Evolutionary conservation across 2,888 invertebrate genomes (phyloP).

Genomic region (Cryptocephalus primarius): DNA sequence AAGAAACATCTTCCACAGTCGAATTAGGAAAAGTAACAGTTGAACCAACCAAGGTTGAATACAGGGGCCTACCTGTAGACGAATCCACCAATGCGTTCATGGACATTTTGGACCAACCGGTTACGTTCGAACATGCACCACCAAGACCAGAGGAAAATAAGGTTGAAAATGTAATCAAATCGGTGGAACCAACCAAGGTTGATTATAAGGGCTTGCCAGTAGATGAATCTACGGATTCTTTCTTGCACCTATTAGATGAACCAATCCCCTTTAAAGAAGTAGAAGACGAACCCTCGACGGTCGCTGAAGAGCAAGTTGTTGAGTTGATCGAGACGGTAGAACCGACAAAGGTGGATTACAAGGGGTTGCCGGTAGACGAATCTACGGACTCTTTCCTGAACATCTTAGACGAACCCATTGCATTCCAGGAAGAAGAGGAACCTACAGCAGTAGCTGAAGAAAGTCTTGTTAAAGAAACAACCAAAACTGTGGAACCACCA

Average conservation of each 20-base stretch:
- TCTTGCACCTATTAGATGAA: slow-evolving; percentile 22
- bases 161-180: not conserved
- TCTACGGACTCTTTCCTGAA: slow-evolving; percentile 16
- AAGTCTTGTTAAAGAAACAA: not conserved
- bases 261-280: no score
- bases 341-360: slow-evolving; percentile 12
- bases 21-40: not conserved
- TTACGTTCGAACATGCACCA: slow-evolving; percentile 16
- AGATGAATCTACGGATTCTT: slow-evolving; percentile 15
- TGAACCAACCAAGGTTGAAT: slow-evolving; percentile 8
- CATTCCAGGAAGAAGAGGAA: no score
- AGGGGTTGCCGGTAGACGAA: slow-evolving; percentile 19
- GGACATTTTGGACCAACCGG: slow-evolving; percentile 21
- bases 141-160: not conserved
- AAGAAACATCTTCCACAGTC: not conserved
- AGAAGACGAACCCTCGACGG: no score
- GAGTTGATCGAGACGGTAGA: no score
- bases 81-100: slow-evolving; percentile 15
- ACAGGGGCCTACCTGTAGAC: slow-evolving; percentile 20
- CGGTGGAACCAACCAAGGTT: slow-evolving; percentile 1
- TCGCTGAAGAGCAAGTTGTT: no score
- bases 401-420: slow-evolving; percentile 22
- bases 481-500: not conserved
- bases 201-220: slow-evolving; percentile 19
- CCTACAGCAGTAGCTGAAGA: not conserved